phyloP scores from a whole-genome alignment of 2,888 invertebrate species.

The Galerucella pusilla region DNA sequence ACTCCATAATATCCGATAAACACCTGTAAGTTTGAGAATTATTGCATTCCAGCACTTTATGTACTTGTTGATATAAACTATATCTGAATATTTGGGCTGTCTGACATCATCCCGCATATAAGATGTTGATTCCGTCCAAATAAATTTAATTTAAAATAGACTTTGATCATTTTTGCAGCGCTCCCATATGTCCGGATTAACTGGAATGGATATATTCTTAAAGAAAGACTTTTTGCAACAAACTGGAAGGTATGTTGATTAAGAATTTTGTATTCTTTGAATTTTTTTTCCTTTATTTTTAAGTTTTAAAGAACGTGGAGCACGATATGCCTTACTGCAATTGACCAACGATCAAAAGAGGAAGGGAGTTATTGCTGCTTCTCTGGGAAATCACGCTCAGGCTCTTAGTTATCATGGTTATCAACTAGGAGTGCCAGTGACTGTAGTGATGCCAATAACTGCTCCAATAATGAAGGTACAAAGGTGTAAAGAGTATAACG shows the following conservation, averaged over 20 bases:
- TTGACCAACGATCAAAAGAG: constrained; percentile 77
- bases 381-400: constrained; percentile 94
- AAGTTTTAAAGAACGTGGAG: constrained; percentile 95
- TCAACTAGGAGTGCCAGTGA: constrained; percentile 72
- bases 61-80: too few relatives aligned
- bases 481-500: constrained; percentile 85
- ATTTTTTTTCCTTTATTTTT: neutral
- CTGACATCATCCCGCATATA: too few relatives aligned
- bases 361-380: constrained; percentile 90
- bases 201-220: constrained; percentile 88
- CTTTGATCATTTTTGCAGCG: constrained; percentile 69
- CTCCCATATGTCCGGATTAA: constrained; percentile 82
- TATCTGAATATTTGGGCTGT: too few relatives aligned
- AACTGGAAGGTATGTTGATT: constrained; percentile 83
- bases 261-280: neutral
- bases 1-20: too few relatives aligned
- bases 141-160: neutral
- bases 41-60: too few relatives aligned
- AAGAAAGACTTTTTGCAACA: constrained; percentile 95
- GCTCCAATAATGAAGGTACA: constrained; percentile 97
- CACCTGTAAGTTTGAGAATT: too few relatives aligned
- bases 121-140: too few relatives aligned
- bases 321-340: constrained; percentile 84
- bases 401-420: constrained; percentile 79
- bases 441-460: constrained; percentile 94